Evolutionary conservation across 2,113 vertebrate species (phyloP).

Genomic region (Aegithalos caudatus): DNA sequence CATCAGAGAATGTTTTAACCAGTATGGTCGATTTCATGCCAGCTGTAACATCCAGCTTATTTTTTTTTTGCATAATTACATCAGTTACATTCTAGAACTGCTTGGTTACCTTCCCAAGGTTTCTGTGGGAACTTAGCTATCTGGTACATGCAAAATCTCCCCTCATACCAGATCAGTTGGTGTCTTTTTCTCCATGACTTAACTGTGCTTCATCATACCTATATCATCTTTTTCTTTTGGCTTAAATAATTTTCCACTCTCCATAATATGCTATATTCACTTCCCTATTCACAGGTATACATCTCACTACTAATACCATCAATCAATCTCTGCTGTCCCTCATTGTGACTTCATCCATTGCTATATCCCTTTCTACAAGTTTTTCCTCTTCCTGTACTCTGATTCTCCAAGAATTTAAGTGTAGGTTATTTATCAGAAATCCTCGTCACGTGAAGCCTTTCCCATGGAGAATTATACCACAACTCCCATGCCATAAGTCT

Average conservation of each 20-base stretch:
- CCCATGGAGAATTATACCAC: neutral
- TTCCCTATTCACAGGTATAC: neutral
- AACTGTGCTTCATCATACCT: neutral
- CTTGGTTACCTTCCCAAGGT: neutral
- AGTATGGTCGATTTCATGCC: neutral
- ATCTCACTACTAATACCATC: neutral
- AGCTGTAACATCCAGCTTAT: neutral
- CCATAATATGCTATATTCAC: neutral
- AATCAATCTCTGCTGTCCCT: neutral
- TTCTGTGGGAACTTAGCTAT: neutral
- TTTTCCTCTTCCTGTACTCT: neutral
- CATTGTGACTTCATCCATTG: neutral
- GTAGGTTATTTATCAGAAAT: neutral
- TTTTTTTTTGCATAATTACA: neutral
- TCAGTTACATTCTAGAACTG: neutral
- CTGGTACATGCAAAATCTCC: neutral
- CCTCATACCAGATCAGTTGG: neutral
- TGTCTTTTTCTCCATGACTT: neutral
- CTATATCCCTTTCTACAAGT: neutral
- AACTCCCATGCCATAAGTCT: neutral
- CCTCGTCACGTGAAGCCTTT: neutral
- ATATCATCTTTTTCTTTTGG: neutral
- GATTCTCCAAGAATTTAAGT: neutral
- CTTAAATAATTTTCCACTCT: neutral
- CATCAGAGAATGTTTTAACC: neutral